These are phyloP conservation scores for Lycodopsis pacificus DNA, from an alignment of 2,797 vertebrate species.

Conservation along the genomic window DNA sequence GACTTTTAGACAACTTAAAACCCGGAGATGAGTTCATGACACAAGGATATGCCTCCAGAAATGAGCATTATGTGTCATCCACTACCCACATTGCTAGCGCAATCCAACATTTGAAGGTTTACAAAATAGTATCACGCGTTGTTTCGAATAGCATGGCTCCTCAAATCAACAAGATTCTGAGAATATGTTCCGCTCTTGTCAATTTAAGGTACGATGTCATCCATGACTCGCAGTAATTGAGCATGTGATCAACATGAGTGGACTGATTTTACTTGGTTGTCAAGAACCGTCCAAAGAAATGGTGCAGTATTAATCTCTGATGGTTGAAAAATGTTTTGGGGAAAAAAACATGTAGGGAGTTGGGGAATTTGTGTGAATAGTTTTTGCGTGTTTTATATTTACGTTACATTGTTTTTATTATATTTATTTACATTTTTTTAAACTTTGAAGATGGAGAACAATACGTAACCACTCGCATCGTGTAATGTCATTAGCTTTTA, in stretches of 20 bases:
- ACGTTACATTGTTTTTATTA: neutral
- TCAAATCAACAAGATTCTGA: constrained; percentile 8
- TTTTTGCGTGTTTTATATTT: neutral
- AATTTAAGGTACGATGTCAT: neutral
- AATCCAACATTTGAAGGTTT: neutral
- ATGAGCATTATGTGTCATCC: no score
- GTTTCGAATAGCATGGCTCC: neutral
- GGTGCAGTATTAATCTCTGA: neutral
- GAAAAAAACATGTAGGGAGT: neutral
- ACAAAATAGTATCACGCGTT: neutral
- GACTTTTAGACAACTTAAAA: constrained; percentile 22
- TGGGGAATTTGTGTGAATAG: neutral
- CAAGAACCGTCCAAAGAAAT: neutral
- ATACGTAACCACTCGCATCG: no score
- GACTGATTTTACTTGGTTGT: neutral
- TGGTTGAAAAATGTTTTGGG: neutral
- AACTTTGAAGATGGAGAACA: neutral
- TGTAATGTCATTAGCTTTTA: neutral
- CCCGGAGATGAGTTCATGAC: neutral
- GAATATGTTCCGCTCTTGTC: constrained; percentile 6
- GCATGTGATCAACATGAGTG: no score
- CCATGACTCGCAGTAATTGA: neutral
- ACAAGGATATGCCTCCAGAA: no score
- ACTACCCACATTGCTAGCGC: neutral
- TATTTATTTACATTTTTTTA: neutral